phyloP scores from a whole-genome alignment of 1,140 invertebrate species.

The Hyles vespertilio region DNA sequence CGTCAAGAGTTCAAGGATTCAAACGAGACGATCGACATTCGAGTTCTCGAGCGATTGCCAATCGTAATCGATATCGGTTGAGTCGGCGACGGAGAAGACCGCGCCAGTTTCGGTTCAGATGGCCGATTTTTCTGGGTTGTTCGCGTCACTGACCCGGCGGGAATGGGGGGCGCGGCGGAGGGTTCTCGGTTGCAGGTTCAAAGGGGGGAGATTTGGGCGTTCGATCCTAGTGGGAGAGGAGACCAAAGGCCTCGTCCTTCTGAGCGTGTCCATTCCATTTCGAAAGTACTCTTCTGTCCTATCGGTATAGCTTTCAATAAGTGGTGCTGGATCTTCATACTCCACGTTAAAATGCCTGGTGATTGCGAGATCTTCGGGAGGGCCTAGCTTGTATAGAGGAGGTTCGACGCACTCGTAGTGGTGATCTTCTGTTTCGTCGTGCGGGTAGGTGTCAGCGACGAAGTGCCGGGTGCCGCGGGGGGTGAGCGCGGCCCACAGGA shows the following conservation, averaged over 20 bases:
- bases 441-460: conserved; percentile 78
- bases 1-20: conserved; percentile 3
- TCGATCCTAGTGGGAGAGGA: conserved; percentile 88
- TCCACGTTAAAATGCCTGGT: conserved; percentile 85
- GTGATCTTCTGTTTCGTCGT: conserved; percentile 78
- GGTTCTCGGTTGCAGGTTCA: conserved; percentile 82
- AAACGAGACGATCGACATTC: conserved; percentile 64
- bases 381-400: conserved; percentile 70
- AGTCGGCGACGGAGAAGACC: conserved; percentile 72
- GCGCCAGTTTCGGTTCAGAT: conserved; percentile 72
- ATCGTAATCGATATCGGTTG: conserved; percentile 61
- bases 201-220: conserved; percentile 85
- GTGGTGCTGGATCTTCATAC: conserved; percentile 82
- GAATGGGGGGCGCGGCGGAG: conserved; percentile 76
- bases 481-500: conserved; percentile 89
- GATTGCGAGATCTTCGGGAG: conserved; percentile 61
- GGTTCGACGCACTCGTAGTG: conserved; percentile 86
- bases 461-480: conserved; percentile 85
- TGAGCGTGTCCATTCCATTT: conserved; percentile 69
- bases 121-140: conserved; percentile 69
- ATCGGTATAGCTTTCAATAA: conserved; percentile 82
- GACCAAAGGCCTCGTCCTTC: conserved; percentile 76
- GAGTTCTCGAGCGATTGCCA: conserved; percentile 51
- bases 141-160: conserved; percentile 79
- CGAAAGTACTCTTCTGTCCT: conserved; percentile 63